Evolutionary conservation across 2,797 vertebrate species (phyloP).

Genomic region (Sebastes matsubarae): DNA sequence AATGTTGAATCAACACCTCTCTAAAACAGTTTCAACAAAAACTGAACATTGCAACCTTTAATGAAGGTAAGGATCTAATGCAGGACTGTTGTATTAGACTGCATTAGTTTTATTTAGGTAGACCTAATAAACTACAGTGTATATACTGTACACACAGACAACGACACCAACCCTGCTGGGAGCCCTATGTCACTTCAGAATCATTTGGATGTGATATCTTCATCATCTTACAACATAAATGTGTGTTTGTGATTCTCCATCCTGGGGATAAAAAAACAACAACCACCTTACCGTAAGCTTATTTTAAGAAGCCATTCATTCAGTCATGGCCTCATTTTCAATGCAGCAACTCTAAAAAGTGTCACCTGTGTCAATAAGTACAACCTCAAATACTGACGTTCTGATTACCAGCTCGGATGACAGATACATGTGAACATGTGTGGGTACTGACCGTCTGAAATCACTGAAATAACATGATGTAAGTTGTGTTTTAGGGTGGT

Average conservation of each 20-base stretch:
- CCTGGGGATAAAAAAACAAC: not conserved
- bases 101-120: no score
- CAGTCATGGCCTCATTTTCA: not conserved
- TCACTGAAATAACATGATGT: not conserved
- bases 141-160: no score
- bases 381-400: not conserved
- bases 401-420: not conserved
- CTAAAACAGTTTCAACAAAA: no score
- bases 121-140: no score
- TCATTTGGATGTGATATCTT: not conserved
- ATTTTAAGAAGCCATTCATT: not conserved
- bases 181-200: not conserved
- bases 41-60: no score
- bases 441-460: not conserved
- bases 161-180: no score
- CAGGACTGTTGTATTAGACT: no score
- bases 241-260: not conserved
- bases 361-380: not conserved
- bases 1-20: no score
- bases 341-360: not conserved
- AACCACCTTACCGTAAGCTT: not conserved
- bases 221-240: not conserved
- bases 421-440: not conserved
- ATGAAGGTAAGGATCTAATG: no score
- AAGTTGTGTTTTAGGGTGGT: not conserved